Base-by-base conservation (phyloP, 2,797 vertebrate genomes). In the Perdix hodgsoniae region DNA sequence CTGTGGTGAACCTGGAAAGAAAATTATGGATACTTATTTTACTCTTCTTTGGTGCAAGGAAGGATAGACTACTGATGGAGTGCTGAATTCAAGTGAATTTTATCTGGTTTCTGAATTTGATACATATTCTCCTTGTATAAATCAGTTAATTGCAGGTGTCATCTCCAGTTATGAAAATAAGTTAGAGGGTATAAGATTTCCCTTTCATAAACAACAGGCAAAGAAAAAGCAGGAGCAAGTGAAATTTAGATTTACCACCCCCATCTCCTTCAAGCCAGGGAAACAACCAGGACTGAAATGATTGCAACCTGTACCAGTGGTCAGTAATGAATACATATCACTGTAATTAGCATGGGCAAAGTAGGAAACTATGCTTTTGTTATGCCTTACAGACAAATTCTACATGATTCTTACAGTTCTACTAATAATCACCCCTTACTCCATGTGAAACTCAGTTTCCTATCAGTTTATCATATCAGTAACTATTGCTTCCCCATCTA, bases 191-290 rank as follows among this genome's bases (percentile, higher is more conserved):
- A 18, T 40, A 87, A 81, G 66, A 75, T 29, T 65, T 93, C 12
- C 73, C 33, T 87, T 89, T 93, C 49, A 69, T 72, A 67, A 74
- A 37, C 37, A 80, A 93, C 47, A 89, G 52, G 35, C 78, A 85
- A 91, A 89, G 65, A 88, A 89, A 71, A 69, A 80, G 59, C 76
- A 74, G 79, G 75, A 93, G 69, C 77, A 54, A 83, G 56, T 33
- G 47, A 70, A 93, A 45, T 85, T 89, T 83, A 59, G 78, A 88
- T 94, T 93, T 91, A 78, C 81, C 37, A 88, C 69, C 42, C 82
- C 88, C 75, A 71, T 15, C 27, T 76, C 31, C 57, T 77, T 71
- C 72, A 91, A 93, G 69, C 31, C 33, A 61, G 49, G 35, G 59
- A 77, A 92, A 90, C 10, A 85, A 80, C 18, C 66, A 78, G 50